Conservation (phyloP, 2,797 vertebrate species). For the Sebastolobus alascanus region DNA sequence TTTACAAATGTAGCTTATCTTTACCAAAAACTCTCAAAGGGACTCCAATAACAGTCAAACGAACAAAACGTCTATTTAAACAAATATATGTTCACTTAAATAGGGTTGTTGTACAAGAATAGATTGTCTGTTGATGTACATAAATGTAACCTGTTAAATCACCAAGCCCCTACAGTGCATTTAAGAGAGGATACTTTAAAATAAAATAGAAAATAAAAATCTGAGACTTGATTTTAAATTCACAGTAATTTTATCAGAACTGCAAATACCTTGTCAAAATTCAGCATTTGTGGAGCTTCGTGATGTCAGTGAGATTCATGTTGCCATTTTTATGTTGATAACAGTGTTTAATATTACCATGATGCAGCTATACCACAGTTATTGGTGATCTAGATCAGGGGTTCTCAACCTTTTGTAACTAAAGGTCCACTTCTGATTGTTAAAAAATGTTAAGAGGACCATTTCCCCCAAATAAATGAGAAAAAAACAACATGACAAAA, state of each 20-base stretch:
- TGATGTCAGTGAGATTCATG: neutral
- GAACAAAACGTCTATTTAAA: neutral
- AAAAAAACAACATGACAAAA: too few species aligned
- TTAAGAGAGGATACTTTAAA: neutral
- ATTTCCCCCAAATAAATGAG: too few species aligned
- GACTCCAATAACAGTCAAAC: too few species aligned
- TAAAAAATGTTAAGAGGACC: too few species aligned
- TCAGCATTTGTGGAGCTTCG: neutral
- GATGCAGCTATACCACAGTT: neutral
- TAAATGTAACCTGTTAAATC: neutral
- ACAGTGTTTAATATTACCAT: neutral
- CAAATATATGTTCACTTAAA: neutral
- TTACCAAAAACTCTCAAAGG: neutral
- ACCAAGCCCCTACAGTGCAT: neutral
- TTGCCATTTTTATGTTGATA: neutral
- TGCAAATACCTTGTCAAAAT: neutral
- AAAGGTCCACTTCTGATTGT: too few species aligned
- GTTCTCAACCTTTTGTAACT: too few species aligned
- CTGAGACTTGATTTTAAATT: neutral
- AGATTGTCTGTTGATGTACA: too few species aligned
- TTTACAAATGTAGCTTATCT: neutral
- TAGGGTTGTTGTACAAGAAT: neutral
- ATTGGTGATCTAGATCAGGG: neutral
- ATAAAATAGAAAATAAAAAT: neutral
- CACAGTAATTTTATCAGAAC: neutral